These are phyloP conservation scores for Rhyacophila brunnea DNA, from an alignment of 1,140 invertebrate species.

Conservation along the genomic window DNA sequence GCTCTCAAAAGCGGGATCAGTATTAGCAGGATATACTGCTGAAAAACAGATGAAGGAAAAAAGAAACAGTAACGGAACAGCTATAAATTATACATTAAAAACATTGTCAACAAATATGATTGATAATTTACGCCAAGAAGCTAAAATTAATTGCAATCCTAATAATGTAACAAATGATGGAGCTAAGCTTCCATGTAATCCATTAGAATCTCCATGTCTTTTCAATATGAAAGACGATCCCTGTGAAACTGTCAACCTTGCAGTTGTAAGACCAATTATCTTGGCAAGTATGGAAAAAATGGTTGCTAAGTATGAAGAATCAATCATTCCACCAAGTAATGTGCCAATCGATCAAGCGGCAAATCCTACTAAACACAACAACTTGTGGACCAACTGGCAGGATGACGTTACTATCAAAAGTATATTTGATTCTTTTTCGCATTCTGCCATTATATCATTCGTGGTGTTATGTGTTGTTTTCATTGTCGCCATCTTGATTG, in stretches of 20 bases:
- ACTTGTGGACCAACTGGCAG: slow-evolving; percentile 59
- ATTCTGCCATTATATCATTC: slow-evolving; percentile 6
- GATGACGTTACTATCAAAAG: slow-evolving; percentile 37
- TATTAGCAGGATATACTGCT: slow-evolving; percentile 49
- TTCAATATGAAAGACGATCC: slow-evolving; percentile 75
- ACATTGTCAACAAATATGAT: slow-evolving; percentile 10
- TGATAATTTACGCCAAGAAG: slow-evolving; percentile 4
- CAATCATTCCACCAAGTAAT: slow-evolving; percentile 55
- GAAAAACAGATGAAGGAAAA: slow-evolving; percentile 45
- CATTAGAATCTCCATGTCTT: slow-evolving; percentile 54
- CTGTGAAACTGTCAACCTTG: slow-evolving; percentile 73
- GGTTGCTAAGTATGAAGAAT: slow-evolving; percentile 49
- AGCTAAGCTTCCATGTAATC: slow-evolving; percentile 30
- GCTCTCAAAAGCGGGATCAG: slow-evolving; percentile 50
- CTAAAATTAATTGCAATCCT: slow-evolving; percentile 17
- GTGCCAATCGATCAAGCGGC: slow-evolving; percentile 52
- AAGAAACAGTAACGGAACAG: slow-evolving; percentile 10
- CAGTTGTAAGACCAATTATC: slow-evolving; percentile 46
- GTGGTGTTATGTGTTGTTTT: slow-evolving; percentile 11
- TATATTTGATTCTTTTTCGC: slow-evolving; percentile 9
- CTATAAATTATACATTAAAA: not conserved
- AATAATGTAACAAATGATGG: not conserved
- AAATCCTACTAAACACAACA: slow-evolving; percentile 56
- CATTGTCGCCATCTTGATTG: slow-evolving; percentile 9
- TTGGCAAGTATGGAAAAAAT: slow-evolving; percentile 48